These are phyloP conservation scores for Istiophorus platypterus DNA, from an alignment of 2,113 vertebrate genomes.

Conservation along the genomic window DNA sequence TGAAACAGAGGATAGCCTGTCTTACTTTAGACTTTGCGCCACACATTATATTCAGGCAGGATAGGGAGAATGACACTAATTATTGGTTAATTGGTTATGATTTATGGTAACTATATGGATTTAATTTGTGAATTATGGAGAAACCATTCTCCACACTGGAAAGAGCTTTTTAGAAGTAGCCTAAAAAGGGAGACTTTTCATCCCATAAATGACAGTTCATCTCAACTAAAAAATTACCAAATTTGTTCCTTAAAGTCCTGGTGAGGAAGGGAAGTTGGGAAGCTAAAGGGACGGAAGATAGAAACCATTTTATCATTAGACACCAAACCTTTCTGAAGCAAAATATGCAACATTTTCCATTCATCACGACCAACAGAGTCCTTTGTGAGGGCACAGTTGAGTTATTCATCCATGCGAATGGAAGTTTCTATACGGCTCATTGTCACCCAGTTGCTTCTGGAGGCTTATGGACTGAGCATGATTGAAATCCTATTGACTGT, in stretches of 20 bases:
- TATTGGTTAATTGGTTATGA: neutral
- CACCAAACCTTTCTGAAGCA: slow-evolving; percentile 45
- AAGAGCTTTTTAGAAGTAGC: neutral
- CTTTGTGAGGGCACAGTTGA: slow-evolving; percentile 76
- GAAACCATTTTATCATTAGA: slow-evolving; percentile 35
- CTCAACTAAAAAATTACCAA: neutral
- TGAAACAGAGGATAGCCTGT: slow-evolving; percentile 70
- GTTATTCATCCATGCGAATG: slow-evolving; percentile 64
- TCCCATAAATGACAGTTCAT: neutral
- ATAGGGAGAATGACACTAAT: neutral
- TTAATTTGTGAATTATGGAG: no score
- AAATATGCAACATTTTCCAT: slow-evolving; percentile 73
- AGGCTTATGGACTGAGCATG: slow-evolving; percentile 56
- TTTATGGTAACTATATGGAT: neutral
- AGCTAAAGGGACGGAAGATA: slow-evolving; percentile 13
- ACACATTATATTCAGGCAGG: slow-evolving; percentile 12
- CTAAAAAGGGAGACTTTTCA: neutral
- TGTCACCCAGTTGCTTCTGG: slow-evolving; percentile 74
- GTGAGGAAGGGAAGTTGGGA: neutral
- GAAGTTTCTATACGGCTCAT: slow-evolving; percentile 72
- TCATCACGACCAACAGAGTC: slow-evolving; percentile 58
- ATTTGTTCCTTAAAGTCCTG: neutral
- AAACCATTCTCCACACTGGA: neutral
- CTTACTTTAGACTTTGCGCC: slow-evolving; percentile 42
- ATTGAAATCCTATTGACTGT: slow-evolving; percentile 69